These are phyloP conservation scores for Vanacampus margaritifer DNA, from an alignment of 2,113 vertebrate species.

Conservation along the genomic window DNA sequence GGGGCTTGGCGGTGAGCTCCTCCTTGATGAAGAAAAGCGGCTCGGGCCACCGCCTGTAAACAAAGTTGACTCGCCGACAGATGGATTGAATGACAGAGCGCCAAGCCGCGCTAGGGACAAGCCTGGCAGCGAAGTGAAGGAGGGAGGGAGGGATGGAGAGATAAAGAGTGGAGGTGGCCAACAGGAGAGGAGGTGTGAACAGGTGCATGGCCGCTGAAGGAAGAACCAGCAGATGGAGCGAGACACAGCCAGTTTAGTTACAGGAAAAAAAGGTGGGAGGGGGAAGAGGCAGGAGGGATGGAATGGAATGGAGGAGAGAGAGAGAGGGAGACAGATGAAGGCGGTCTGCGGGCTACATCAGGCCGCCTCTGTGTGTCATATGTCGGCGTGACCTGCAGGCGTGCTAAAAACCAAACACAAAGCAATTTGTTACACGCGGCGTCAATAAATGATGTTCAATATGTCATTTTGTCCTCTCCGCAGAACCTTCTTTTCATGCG, in stretches of 20 bases:
- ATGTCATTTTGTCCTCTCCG: constrained; percentile 50
- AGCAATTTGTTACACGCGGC: constrained; percentile 49
- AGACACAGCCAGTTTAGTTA: constrained; percentile 99
- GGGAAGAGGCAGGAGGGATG: constrained; percentile 40
- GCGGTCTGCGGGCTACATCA: constrained; percentile 33
- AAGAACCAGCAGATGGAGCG: constrained; percentile 99
- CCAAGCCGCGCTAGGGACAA: constrained; percentile 98
- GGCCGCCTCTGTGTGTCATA: constrained; percentile 36
- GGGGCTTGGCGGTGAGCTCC: constrained; percentile 16
- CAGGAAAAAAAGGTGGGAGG: constrained; percentile 84
- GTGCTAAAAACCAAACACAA: constrained; percentile 65
- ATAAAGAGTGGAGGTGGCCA: constrained; percentile 84
- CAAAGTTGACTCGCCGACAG: constrained; percentile 99
- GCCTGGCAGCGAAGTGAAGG: constrained; percentile 86
- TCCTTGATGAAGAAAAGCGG: constrained; percentile 99
- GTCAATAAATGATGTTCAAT: constrained; percentile 43
- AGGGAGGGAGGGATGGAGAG: constrained; percentile 24
- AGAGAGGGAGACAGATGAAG: constrained; percentile 34
- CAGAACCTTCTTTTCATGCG: constrained; percentile 16
- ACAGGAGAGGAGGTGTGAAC: constrained; percentile 99
- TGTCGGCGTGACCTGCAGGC: constrained; percentile 50
- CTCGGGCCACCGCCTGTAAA: constrained; percentile 93
- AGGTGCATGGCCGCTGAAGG: constrained; percentile 99
- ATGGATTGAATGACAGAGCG: constrained; percentile 99
- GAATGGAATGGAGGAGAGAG: constrained; percentile 47